A percentile compares a stretch with the other conserved stretches of the same genome.
Evolutionary conservation across 2,888 invertebrate genomes (phyloP).

Genomic region (Patella ulyssiponensis): DNA sequence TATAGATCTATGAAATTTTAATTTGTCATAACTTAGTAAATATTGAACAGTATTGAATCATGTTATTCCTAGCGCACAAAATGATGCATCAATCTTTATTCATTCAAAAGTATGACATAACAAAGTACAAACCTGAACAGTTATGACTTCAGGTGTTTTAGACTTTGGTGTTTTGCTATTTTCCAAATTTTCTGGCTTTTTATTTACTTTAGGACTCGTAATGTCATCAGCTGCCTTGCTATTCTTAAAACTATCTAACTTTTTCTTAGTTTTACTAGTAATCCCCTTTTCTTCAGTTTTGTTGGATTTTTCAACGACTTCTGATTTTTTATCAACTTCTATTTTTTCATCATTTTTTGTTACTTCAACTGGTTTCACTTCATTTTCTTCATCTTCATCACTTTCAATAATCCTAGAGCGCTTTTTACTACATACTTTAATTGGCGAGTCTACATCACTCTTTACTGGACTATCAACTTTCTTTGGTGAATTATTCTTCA

Average conservation of each 20-base stretch:
- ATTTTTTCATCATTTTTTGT: constrained; percentile 18
- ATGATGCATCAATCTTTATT: no score
- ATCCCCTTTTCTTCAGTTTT: neutral
- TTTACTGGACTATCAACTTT: constrained; percentile 45
- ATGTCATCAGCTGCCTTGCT: constrained; percentile 14
- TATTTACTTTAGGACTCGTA: constrained; percentile 18
- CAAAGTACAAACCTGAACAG: neutral
- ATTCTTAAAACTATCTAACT: neutral
- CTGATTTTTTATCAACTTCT: constrained; percentile 16
- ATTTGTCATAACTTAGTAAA: no score
- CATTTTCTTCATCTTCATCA: constrained; percentile 55
- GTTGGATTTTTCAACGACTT: neutral
- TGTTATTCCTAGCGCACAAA: no score
- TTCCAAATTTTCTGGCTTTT: neutral
- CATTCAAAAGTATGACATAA: no score
- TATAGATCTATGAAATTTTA: no score
- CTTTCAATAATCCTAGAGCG: constrained; percentile 52
- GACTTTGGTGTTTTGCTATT: neutral
- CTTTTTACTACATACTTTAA: constrained; percentile 41
- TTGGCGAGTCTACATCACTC: constrained; percentile 23
- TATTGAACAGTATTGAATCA: no score
- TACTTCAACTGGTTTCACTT: constrained; percentile 7
- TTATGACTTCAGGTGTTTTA: constrained; percentile 3
- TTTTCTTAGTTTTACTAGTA: constrained; percentile 1
- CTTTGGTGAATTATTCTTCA: constrained; percentile 46